Base-by-base conservation (phyloP, 2,888 invertebrate genomes). In the Tipula helvola region DNA sequence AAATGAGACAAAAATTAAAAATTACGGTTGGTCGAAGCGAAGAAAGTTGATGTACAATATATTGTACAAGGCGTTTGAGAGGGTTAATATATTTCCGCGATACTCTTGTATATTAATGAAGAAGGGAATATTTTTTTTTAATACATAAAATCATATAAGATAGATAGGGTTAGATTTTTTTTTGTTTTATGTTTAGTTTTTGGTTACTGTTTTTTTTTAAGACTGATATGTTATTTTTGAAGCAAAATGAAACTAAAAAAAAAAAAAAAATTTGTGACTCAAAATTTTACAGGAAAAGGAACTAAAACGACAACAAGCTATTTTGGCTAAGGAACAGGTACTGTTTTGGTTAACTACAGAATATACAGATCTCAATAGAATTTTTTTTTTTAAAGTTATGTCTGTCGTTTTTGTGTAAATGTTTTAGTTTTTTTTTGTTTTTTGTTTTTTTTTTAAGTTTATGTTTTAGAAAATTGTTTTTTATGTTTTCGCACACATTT, bases 261-360 rank as follows among this genome's bases (percentile, higher is more conserved):
- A 83, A n/a, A 28, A 28, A 28, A 83, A 28, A 36, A n/a, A 16
- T 13, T 84, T 84, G n/a, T 39, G 39, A 84, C 84, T 36, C 16
- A 84, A 39, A 84, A 84, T 84, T 88, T 90, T 95, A 87, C 93
- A 97, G 97, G 97, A 98, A 91, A 94, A 97, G 91, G 97, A 98
- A 92, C 92, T 97, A 90, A 97, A 97, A 92, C 93, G 97, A 90
- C 97, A 97, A 90, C 97, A 97, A 91, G 95, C 96, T 86, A 95
- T 96, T 88, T 93, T 97, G 90, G 93, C 97, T 89, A 97, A 97
- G 93, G 97, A 97, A 92, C 97, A 97, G 96, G 97, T 97, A 93
- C 71, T 28, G 71, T 71, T 71, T 71, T 71, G 28, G 71, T 71
- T 71, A 71, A 71, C 18, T 71, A 71, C 71, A 71, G 71, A 71